Evolutionary conservation across 2,797 vertebrate species (phyloP), one percentile per base, ranked within the genome.

Genomic region (Alauda arvensis): DNA sequence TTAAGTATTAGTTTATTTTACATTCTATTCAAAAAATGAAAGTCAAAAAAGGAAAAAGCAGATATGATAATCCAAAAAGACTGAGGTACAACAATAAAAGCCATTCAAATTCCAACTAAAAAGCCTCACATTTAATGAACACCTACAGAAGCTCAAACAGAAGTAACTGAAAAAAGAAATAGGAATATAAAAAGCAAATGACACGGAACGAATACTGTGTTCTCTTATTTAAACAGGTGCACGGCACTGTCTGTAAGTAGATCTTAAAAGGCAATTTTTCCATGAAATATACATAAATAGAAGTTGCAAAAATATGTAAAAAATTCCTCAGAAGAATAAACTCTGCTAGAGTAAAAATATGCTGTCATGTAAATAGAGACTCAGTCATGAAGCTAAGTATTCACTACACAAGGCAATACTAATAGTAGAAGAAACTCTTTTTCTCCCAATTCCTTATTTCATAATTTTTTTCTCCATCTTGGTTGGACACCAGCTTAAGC

Each of bases 1-100:
- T 1, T 29, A 85, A 85, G 46, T 74, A 85, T 48, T 70, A 49
- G 26, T 85, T 79, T 88, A 74, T 86, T 95, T 88, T 67, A 81
- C 14, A 57, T 90, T 87, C 59, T 65, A 60, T 60, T 72, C 19
- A 86, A 48, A 83, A 86, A 89, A 14, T 46, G 13, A 51, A 83
- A 52, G 37, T 29, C 20, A 18, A 86, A 75, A 83, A 72, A 39
- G 10, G 25, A 77, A 62, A 23, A 69, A 79, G 21, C 18, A 83
- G 40, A 62, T 21, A 55, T 9, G 2, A 5, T 49, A 59, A 89
- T 59, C 62, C 23, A 61, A 74, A 68, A 77, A 77, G 23, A 34
- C 8, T 61, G 24, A 77, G 28, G 18, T 63, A 48, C 19, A 81
- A 59, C 19, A 77, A 65, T 28, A 68, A 9, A 68, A 69, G n/a